A percentile compares a stretch with the other conserved stretches of the same genome.
Evolutionary conservation across 2,797 vertebrate genomes (phyloP).

Genomic region (Sciaenops ocellatus): DNA sequence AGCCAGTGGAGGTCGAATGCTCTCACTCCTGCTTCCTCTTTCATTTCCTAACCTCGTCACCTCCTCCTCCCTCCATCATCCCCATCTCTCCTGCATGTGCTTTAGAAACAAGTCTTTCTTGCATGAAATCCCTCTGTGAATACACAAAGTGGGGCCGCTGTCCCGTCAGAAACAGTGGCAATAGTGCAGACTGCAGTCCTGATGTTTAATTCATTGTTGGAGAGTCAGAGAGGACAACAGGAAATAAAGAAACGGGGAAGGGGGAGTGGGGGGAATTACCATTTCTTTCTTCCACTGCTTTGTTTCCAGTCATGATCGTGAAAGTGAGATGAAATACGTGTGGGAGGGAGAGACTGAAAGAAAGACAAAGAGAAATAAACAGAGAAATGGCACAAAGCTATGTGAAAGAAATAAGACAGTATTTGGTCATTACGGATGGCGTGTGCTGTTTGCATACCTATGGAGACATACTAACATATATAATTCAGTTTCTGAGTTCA

Average conservation of each 20-base stretch:
- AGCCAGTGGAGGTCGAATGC: conserved; percentile 53
- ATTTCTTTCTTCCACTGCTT: conserved; percentile 53
- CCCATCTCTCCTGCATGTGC: conserved; percentile 37
- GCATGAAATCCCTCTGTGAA: conserved; percentile 50
- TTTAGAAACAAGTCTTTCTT: conserved; percentile 32
- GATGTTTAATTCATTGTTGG: conserved; percentile 80
- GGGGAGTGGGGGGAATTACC: conserved; percentile 51
- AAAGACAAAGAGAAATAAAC: conserved; percentile 45
- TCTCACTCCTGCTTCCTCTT: conserved; percentile 43
- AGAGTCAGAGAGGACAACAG: conserved; percentile 73
- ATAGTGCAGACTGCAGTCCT: conserved; percentile 31
- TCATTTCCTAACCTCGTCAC: conserved; percentile 44
- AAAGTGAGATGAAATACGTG: conserved; percentile 55
- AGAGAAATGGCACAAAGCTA: conserved; percentile 32
- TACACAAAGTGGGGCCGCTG: conserved; percentile 56
- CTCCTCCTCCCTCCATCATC: conserved; percentile 39
- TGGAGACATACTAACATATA: conserved; percentile 33
- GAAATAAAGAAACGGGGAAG: conserved; percentile 60
- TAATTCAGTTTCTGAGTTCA: conserved; percentile 2
- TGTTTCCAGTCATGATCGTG: conserved; percentile 42
- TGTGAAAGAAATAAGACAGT: conserved; percentile 26
- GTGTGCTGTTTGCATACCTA: conserved; percentile 64
- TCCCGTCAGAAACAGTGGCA: conserved; percentile 47
- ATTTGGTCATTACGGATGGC: conserved; percentile 69
- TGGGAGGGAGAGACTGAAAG: conserved; percentile 45